phyloP scores from a whole-genome alignment of 1,140 invertebrate genomes.

The Ceratoteleas bidentatus region DNA sequence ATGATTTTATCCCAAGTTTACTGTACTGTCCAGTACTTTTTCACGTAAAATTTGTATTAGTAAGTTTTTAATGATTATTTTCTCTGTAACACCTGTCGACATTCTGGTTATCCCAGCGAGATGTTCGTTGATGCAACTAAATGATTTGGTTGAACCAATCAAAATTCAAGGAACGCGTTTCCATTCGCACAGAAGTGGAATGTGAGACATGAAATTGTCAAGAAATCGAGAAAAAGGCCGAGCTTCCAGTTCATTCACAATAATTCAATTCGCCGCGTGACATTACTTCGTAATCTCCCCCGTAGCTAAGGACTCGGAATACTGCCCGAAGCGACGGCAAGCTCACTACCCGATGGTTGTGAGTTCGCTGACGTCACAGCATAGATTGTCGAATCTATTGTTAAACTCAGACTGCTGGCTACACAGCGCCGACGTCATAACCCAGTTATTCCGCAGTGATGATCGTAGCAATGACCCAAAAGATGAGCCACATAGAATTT shows the following conservation, averaged over 20 bases:
- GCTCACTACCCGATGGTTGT: conserved; percentile 17
- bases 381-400: conserved; percentile 69
- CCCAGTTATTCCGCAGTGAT: conserved; percentile 65
- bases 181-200: too few relatives aligned
- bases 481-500: conserved; percentile 54
- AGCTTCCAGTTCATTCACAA: background rate
- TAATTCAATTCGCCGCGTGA: conserved; percentile 48
- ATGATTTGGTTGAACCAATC: too few relatives aligned
- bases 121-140: too few relatives aligned
- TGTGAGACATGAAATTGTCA: too few relatives aligned
- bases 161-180: too few relatives aligned
- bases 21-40: too few relatives aligned
- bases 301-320: conserved; percentile 59
- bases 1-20: too few relatives aligned
- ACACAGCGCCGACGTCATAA: conserved; percentile 68
- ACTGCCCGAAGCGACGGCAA: conserved; percentile 39
- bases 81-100: too few relatives aligned
- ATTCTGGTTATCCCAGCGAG: too few relatives aligned
- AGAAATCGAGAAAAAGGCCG: too few relatives aligned
- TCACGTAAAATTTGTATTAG: too few relatives aligned
- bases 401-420: conserved; percentile 67
- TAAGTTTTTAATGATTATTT: too few relatives aligned
- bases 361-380: conserved; percentile 65
- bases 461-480: conserved; percentile 60
- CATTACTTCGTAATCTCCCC: background rate